These are phyloP conservation scores for Harpalus rufipes DNA, from an alignment of 2,888 invertebrate genomes.

Conservation along the genomic window DNA sequence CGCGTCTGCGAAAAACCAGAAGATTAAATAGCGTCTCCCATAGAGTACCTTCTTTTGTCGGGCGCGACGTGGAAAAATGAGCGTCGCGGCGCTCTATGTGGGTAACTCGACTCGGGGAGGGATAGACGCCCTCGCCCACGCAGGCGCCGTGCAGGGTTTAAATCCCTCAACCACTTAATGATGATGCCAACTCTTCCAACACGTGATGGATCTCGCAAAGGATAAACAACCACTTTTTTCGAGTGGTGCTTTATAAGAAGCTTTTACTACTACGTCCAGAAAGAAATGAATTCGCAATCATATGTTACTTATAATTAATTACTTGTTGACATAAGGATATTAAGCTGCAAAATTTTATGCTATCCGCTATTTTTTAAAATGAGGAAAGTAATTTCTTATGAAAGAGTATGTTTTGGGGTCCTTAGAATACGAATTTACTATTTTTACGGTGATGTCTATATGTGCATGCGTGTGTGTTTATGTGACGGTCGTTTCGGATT, in stretches of 20 bases:
- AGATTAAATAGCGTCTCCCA: constrained; percentile 67
- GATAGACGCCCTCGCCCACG: constrained; percentile 38
- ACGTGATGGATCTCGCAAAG: constrained; percentile 31
- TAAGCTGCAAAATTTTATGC: no score
- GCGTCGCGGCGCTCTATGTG: constrained; percentile 30
- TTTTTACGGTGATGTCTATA: no score
- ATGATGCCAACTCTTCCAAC: constrained; percentile 58
- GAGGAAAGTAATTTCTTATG: no score
- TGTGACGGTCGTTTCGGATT: no score
- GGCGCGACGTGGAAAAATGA: constrained; percentile 62
- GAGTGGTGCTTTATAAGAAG: background rate
- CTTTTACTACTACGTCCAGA: background rate
- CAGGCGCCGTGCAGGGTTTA: constrained; percentile 33
- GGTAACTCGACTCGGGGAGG: constrained; percentile 25
- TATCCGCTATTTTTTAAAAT: no score
- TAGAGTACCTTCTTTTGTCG: constrained; percentile 65
- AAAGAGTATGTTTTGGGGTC: no score
- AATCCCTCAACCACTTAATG: constrained; percentile 51
- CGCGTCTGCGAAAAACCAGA: constrained; percentile 64
- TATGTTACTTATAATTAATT: background rate
- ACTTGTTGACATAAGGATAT: no score
- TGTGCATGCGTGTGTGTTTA: no score
- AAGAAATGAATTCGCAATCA: background rate
- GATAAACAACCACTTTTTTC: constrained; percentile 34
- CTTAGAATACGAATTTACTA: no score